A percentile compares a stretch with the other conserved stretches of the same genome.
phyloP scores from a whole-genome alignment of 2,888 invertebrate species.

The Eupithecia vulgata region DNA sequence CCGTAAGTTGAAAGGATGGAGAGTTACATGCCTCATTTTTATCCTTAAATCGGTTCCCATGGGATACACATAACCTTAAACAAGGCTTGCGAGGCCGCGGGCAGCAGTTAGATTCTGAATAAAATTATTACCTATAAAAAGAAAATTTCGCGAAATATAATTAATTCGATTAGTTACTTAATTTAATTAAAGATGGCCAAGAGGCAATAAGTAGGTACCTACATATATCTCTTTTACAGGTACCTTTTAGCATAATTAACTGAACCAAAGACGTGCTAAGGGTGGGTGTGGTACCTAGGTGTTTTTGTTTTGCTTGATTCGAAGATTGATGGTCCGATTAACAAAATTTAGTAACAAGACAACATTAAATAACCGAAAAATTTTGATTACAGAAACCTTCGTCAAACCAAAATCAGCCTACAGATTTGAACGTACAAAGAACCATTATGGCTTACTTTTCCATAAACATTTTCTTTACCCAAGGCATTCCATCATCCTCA shows the following conservation, averaged over 20 bases:
- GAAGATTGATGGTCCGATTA: not conserved
- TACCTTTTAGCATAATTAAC: constrained; percentile 22
- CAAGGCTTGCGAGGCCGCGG: too few relatives aligned
- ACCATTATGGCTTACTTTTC: constrained; percentile 2
- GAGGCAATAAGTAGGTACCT: constrained; percentile 24
- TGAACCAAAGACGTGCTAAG: constrained; percentile 20
- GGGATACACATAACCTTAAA: too few relatives aligned
- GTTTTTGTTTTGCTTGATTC: not conserved
- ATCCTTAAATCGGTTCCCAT: too few relatives aligned
- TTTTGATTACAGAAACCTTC: not conserved
- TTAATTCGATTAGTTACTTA: constrained; percentile 29
- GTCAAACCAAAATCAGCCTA: not conserved
- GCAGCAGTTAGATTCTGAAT: too few relatives aligned
- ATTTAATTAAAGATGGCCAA: constrained; percentile 32
- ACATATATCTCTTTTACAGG: too few relatives aligned
- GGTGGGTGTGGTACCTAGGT: not conserved
- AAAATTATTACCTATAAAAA: constrained; percentile 1
- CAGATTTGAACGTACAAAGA: not conserved
- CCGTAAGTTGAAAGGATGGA: too few relatives aligned
- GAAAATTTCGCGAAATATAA: constrained; percentile 27
- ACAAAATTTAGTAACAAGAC: not conserved
- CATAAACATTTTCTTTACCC: not conserved
- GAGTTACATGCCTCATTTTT: too few relatives aligned
- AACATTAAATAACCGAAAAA: not conserved
- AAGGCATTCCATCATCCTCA: constrained; percentile 19